Base-by-base conservation (phyloP, 2,797 vertebrate species). In the Eidolon dupreanum region DNA sequence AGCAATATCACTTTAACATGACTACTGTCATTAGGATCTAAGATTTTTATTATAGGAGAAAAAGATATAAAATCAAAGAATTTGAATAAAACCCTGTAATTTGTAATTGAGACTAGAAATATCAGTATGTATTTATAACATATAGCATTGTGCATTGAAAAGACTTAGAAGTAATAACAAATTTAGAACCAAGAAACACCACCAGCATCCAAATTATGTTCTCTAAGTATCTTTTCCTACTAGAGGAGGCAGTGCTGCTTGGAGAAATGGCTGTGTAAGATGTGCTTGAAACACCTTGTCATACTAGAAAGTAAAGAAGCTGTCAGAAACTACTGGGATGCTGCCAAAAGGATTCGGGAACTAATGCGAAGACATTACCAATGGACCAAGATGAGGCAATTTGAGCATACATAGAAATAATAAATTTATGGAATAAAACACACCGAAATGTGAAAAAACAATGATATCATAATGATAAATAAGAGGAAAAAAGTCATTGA, bases 101-200 rank as follows among this genome's bases (percentile, higher is more conserved):
- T 90, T 84, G 3, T 71, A 59, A 77, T n/a, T 73, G 41, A 61
- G 95, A 77, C 66, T 95, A 53, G 38, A 88, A 96, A 59, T 94
- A 84, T 84, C 46, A 63, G 49, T 92, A 61, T 57, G 6, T 77
- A 73, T 57, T 79, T 31, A 73, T 16, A 31, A 88, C 20, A 57
- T 38, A 88, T 15, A 66, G n/a, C 36, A 92, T 77, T 65, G 3
- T 75, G 90, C 33, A 78, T 2, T 65, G 13, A 63, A 71, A 93
- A 87, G 53, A 83, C 41, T 61, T 68, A 83, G 53, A 91, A 87
- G 75, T 95, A 82, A 82, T 61, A 82, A 79, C 3, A 2, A 74
- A 68, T 16, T 17, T 17, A 51, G 11, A 33, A 93, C 6, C 68
- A 78, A 55, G 74, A 83, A 90, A 8, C 22, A 66, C 26, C 24